These are phyloP conservation scores for Drosophila suboccidentalis DNA, from an alignment of 2,888 invertebrate species.

Conservation along the genomic window DNA sequence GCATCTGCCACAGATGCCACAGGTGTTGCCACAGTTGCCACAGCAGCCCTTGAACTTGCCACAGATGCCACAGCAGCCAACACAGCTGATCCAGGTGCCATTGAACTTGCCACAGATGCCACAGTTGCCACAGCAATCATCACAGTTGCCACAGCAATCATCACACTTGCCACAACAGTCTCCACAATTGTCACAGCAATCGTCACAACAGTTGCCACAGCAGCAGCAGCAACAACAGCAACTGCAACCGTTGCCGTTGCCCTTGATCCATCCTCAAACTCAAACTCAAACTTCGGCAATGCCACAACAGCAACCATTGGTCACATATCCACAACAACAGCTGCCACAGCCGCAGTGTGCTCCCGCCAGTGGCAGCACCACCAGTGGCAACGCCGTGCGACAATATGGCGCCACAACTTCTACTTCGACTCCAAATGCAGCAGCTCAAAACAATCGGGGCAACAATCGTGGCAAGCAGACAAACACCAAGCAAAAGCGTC, in stretches of 20 bases:
- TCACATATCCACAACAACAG: too few species aligned
- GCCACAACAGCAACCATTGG: too few species aligned
- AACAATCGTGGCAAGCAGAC: slow-evolving; percentile 4
- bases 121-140: neutral
- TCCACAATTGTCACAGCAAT: neutral
- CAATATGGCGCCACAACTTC: neutral
- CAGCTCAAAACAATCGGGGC: neutral
- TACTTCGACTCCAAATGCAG: too few species aligned
- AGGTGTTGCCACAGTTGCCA: neutral
- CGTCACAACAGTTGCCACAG: neutral
- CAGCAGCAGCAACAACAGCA: neutral
- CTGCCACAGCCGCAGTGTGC: too few species aligned
- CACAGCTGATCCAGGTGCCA: too few species aligned
- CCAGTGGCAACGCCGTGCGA: neutral
- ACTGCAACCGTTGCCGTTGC: too few species aligned
- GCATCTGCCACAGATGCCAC: neutral
- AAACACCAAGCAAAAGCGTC: neutral
- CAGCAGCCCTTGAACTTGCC: neutral
- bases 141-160: neutral
- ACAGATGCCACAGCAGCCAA: neutral
- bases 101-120: neutral
- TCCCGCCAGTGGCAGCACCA: too few species aligned
- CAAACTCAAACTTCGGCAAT: too few species aligned
- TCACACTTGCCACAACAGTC: too few species aligned
- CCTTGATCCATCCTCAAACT: too few species aligned